Conservation (phyloP, 1,140 invertebrate genomes). For the Arion vulgaris region DNA sequence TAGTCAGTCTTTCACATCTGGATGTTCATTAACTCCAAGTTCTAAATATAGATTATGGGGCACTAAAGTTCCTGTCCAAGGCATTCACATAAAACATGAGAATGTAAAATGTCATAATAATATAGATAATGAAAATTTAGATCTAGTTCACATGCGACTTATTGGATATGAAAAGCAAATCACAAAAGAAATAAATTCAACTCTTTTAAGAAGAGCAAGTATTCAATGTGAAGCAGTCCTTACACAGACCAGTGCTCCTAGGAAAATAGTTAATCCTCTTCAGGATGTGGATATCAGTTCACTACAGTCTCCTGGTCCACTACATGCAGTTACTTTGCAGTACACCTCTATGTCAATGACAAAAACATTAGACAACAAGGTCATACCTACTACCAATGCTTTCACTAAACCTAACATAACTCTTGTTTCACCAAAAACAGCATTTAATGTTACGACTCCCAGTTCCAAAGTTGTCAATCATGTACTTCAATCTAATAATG, state of each 20-base stretch:
- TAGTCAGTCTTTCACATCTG: constrained; percentile 11
- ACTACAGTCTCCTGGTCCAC: constrained; percentile 19
- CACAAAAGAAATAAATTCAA: background rate
- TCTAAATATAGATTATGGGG: background rate
- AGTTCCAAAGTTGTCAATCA: background rate
- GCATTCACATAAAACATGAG: background rate
- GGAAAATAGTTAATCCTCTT: constrained; percentile 17
- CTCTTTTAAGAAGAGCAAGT: constrained; percentile 24
- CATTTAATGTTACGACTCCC: background rate
- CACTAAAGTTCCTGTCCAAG: background rate
- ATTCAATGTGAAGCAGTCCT: constrained; percentile 35
- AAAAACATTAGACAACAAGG: background rate
- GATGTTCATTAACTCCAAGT: background rate
- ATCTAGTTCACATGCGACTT: background rate
- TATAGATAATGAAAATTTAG: background rate
- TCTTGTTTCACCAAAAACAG: background rate
- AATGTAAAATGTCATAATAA: background rate
- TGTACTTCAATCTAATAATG: background rate
- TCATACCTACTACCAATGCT: background rate
- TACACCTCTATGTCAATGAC: background rate
- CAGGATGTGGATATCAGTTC: constrained; percentile 26
- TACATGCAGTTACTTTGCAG: constrained; percentile 37
- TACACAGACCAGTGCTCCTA: background rate
- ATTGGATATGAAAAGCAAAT: background rate
- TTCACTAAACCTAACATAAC: background rate